These are phyloP conservation scores for Gymnopithys bicolor DNA, from an alignment of 2,797 vertebrate genomes.

Conservation along the genomic window DNA sequence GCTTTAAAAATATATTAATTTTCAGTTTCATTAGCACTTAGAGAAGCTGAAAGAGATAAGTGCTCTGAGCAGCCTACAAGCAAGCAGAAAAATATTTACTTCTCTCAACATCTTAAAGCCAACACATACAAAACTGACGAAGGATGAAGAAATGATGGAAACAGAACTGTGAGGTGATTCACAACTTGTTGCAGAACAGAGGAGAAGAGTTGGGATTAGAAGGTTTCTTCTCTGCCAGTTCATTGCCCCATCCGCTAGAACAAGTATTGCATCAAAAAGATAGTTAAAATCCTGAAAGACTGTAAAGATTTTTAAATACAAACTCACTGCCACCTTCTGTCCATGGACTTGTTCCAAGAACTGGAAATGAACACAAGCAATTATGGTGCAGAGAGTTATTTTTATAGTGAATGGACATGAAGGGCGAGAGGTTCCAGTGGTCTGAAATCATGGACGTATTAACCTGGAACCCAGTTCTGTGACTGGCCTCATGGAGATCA, in stretches of 20 bases:
- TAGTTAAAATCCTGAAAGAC: neutral
- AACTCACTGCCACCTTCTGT: neutral
- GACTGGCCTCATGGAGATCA: neutral
- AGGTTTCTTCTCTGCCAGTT: neutral
- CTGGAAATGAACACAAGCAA: neutral
- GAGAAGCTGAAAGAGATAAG: neutral
- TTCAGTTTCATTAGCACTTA: neutral
- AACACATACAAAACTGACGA: neutral
- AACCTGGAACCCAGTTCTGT: neutral
- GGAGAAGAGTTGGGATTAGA: neutral
- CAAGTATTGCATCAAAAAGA: neutral
- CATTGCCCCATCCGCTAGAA: neutral
- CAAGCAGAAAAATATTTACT: conserved; percentile 1
- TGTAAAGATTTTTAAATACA: neutral
- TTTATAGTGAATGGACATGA: neutral
- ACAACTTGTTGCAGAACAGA: neutral
- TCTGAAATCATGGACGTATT: neutral
- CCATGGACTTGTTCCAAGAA: neutral
- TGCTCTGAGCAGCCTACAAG: neutral
- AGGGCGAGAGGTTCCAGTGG: neutral
- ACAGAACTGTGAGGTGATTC: neutral
- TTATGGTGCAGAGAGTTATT: neutral
- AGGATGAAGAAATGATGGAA: neutral
- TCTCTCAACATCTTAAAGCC: neutral
- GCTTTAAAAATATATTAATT: neutral